Evolutionary conservation across 2,797 vertebrate species (phyloP), one percentile per base, ranked within the genome.

Genomic region (Hypotaenidia okinawae): DNA sequence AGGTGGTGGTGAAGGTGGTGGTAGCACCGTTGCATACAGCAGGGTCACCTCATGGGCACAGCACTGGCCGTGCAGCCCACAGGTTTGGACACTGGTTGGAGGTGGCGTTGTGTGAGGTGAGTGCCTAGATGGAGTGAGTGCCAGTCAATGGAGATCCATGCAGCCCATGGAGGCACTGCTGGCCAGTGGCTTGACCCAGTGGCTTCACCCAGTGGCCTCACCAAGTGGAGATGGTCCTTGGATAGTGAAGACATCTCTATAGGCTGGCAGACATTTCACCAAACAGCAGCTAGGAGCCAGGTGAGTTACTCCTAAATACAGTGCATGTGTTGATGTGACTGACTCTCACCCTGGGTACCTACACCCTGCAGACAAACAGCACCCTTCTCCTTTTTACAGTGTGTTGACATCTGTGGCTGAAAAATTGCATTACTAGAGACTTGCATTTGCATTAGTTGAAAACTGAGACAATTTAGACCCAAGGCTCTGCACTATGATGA

Each of bases 21-120:
- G 14, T 30, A 64, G 39, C 2, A 1, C 18, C 4, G 0, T 27
- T 23, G 18, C 24, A 1, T 30, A 21, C 13, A 28, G 51, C 16
- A 57, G 27, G n/a, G 69, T 3, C 45, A 25, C 7, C 57, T 16
- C 1, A 3, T 35, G 87, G 72, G 39, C 59, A 54, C 21, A 30
- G 63, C 22, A 5, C 30, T 12, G 18, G 37, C 10, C 7, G 16
- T 27, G 43, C 45, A 54, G 28, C n/a, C 49, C 33, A 13, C 7
- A 22, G 18, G 15, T 43, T 3, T 61, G 39, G 39, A 7, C 45
- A 14, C 10, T 22, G 61, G 8, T 1, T 68, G 59, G 33, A 84
- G 49, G 39, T 55, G 54, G 23, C 33, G 25, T 19, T 37, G 39
- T 32, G 51, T 8, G 54, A 67, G 8, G 11, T 17, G 41, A 33